A percentile compares a stretch with the other conserved stretches of the same genome.
These are phyloP conservation scores for Abramis brama DNA, from an alignment of 2,113 vertebrate genomes.

Conservation along the genomic window DNA sequence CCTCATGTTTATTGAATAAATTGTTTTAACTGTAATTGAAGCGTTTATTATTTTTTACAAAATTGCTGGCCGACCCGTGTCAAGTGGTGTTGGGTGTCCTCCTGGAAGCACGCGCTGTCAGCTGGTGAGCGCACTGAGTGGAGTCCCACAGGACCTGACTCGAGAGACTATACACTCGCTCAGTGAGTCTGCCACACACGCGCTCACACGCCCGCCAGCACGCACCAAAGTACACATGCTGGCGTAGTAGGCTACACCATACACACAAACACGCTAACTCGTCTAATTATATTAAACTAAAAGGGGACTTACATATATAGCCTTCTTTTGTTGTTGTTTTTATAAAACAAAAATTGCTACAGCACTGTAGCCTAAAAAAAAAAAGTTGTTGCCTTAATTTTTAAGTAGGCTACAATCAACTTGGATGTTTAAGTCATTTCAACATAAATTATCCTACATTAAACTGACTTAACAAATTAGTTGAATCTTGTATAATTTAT, in stretches of 20 bases:
- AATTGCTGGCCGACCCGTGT: constrained; percentile 81
- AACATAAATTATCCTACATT: too few relatives aligned
- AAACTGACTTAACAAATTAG: too few relatives aligned
- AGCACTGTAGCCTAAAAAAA: neutral
- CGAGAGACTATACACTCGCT: constrained; percentile 75
- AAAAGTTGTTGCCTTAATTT: too few relatives aligned
- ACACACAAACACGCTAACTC: constrained; percentile 47
- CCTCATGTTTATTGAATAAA: constrained; percentile 31
- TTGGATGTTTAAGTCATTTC: too few relatives aligned
- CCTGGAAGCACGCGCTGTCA: constrained; percentile 94
- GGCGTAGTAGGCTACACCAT: neutral
- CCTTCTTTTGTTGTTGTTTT: neutral
- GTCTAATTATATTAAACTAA: neutral
- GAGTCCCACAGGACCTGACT: constrained; percentile 84
- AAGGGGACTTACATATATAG: neutral
- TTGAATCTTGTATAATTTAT: too few relatives aligned
- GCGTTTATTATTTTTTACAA: constrained; percentile 85
- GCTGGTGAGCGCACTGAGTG: constrained; percentile 90
- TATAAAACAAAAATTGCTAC: neutral
- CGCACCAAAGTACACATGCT: constrained; percentile 55
- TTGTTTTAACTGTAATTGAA: constrained; percentile 59
- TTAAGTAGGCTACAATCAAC: too few relatives aligned
- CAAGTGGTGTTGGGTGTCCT: constrained; percentile 87
- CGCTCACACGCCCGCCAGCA: constrained; percentile 44
- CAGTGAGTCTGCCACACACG: constrained; percentile 61